Evolutionary conservation across 2,797 vertebrate species (phyloP), one percentile per base, ranked within the genome.

Genomic region (Epinephelus coioides): DNA sequence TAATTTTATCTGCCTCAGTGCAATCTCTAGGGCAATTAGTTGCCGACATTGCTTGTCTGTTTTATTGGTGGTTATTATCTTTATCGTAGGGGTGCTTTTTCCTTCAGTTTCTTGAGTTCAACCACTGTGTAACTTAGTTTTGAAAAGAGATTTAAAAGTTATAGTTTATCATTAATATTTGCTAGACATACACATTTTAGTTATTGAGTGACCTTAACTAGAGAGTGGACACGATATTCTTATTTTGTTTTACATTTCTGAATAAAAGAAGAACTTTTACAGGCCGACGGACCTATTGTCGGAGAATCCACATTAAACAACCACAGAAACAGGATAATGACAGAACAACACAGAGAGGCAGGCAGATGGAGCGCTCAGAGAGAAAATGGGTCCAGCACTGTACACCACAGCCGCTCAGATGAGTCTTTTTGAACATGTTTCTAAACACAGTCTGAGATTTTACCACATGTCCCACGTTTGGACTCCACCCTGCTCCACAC

Each of bases 401-500:
- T 53, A 30, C 23, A 76, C 91, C 84, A 68, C 84, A 79, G 82
- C 18, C 43, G 25, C 73, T 83, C 74, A 69, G 55, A 89, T 81
- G 79, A 84, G 70, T 85, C 85, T 88, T 92, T 93, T 87, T 90
- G 55, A 90, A 83, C 70, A 67, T 81, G 82, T 86, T 90, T 82
- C 86, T 90, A 93, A 92, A 91, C 83, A 81, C 79, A 83, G 90
- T 76, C 68, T 86, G 63, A 72, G 80, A 90, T 87, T 92, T 93
- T 78, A 92, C 93, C 92, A 83, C 92, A 92, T 77, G 80, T 83
- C 69, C 75, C 75, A 34, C 54, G 43, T 83, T 71, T 70, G 85
- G 82, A 82, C 91, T 93, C 90, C 92, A 92, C 94, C 93, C 93
- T 88, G 75, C 73, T 81, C 75, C 61, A 50, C 76, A n/a, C 69